Percentiles rank a stretch among this genome's conserved stretches.
phyloP scores from a whole-genome alignment of 2,113 vertebrate species.

The Porphyrio hochstetteri region DNA sequence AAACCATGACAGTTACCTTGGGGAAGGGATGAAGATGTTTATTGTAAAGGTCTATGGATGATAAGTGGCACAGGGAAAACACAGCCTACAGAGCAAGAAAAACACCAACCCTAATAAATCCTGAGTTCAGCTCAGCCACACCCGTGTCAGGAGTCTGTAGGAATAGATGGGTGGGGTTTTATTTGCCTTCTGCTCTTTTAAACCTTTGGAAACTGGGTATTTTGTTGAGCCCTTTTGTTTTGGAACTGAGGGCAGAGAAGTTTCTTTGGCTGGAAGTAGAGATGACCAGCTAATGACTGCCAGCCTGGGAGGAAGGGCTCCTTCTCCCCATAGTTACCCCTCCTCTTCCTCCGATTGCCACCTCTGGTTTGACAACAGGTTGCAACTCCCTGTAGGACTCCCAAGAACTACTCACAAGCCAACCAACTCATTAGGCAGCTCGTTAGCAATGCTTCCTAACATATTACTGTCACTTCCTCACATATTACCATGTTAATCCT shows the following conservation, averaged over 20 bases:
- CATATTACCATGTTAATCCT: neutral
- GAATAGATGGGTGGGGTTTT: neutral
- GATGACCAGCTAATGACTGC: neutral
- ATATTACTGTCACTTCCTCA: neutral
- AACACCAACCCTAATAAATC: neutral
- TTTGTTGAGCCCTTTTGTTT: neutral
- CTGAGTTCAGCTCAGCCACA: neutral
- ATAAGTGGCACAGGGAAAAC: neutral
- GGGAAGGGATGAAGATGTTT: conserved; percentile 5
- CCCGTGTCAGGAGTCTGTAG: neutral
- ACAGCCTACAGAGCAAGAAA: neutral
- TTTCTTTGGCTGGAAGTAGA: neutral
- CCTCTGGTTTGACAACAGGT: neutral
- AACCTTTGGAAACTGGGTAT: neutral
- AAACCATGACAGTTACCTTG: neutral
- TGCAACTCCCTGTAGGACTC: neutral
- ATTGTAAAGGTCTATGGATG: neutral
- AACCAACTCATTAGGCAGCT: neutral
- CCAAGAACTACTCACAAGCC: neutral
- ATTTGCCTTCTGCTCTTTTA: neutral
- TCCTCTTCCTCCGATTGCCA: neutral
- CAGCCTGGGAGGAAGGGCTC: neutral
- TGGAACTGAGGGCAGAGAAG: neutral
- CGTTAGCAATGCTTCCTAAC: neutral
- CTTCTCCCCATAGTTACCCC: neutral